phyloP scores from a whole-genome alignment of 1,140 invertebrate species.

The Contarinia nasturtii region DNA sequence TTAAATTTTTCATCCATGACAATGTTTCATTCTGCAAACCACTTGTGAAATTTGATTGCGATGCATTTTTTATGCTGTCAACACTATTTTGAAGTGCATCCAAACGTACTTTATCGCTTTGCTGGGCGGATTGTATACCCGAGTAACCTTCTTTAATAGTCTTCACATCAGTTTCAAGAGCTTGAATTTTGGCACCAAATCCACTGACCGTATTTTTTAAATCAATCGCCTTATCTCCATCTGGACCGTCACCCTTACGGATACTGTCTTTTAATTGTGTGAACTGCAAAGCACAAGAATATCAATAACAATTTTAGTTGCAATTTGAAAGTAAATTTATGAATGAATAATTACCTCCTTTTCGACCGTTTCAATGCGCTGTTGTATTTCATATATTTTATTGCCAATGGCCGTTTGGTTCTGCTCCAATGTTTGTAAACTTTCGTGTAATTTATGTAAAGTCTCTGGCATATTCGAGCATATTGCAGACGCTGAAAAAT shows the following conservation, averaged over 20 bases:
- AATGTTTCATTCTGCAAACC: neutral
- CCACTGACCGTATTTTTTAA: slow-evolving; percentile 17
- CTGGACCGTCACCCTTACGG: neutral
- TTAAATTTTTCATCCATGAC: neutral
- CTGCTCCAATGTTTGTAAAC: slow-evolving; percentile 32
- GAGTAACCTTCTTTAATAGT: slow-evolving; percentile 18
- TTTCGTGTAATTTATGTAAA: slow-evolving; percentile 37
- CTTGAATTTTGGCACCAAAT: slow-evolving; percentile 20
- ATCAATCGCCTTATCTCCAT: neutral
- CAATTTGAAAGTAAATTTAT: neutral
- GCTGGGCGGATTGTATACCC: slow-evolving; percentile 3
- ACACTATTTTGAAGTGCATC: neutral
- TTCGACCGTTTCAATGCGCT: slow-evolving; percentile 8
- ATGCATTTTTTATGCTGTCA: neutral
- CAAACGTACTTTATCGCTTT: neutral
- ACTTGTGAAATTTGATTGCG: neutral
- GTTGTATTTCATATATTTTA: slow-evolving; percentile 14
- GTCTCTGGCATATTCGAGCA: slow-evolving; percentile 37
- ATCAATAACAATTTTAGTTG: neutral
- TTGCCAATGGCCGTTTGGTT: slow-evolving; percentile 28
- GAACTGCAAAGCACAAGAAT: neutral
- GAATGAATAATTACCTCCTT: neutral
- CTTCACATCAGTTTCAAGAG: slow-evolving; percentile 16
- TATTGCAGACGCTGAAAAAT: slow-evolving; percentile 30
- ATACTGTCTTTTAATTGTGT: neutral